Percentiles rank a stretch among this genome's conserved stretches.
Evolutionary conservation across 2,797 vertebrate species (phyloP).

Genomic region (Hephaestus fuliginosus): DNA sequence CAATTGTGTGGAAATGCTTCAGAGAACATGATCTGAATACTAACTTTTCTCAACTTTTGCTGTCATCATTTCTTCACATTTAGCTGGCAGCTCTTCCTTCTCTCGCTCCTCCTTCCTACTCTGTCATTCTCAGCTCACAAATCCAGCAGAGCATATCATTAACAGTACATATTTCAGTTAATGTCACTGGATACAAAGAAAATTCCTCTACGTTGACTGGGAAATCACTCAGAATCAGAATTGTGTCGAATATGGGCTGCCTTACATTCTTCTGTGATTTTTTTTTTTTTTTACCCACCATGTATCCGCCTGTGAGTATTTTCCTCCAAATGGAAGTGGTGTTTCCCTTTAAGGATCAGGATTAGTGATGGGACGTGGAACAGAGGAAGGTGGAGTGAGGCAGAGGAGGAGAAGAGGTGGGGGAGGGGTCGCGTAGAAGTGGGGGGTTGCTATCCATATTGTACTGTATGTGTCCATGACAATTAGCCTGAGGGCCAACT

Average conservation of each 20-base stretch:
- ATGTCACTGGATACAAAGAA: background rate
- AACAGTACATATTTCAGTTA: background rate
- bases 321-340: slow-evolving; percentile 41
- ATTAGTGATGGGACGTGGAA: slow-evolving; percentile 64
- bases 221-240: background rate
- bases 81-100: background rate
- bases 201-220: background rate
- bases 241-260: background rate
- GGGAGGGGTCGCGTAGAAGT: slow-evolving; percentile 53
- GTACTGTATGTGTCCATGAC: slow-evolving; percentile 65
- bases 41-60: background rate
- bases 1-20: background rate
- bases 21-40: background rate
- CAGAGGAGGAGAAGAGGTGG: slow-evolving; percentile 47
- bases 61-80: background rate
- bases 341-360: slow-evolving; percentile 82
- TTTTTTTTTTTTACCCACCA: too few species aligned
- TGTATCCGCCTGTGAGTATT: background rate
- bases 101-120: background rate
- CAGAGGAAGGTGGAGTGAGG: slow-evolving; percentile 60
- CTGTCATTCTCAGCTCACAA: background rate
- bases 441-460: slow-evolving; percentile 65
- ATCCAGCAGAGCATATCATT: background rate
- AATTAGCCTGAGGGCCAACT: slow-evolving; percentile 59
- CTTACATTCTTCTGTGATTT: background rate